Conservation (phyloP, 2,797 vertebrate species). For the Hirundo rustica region DNA sequence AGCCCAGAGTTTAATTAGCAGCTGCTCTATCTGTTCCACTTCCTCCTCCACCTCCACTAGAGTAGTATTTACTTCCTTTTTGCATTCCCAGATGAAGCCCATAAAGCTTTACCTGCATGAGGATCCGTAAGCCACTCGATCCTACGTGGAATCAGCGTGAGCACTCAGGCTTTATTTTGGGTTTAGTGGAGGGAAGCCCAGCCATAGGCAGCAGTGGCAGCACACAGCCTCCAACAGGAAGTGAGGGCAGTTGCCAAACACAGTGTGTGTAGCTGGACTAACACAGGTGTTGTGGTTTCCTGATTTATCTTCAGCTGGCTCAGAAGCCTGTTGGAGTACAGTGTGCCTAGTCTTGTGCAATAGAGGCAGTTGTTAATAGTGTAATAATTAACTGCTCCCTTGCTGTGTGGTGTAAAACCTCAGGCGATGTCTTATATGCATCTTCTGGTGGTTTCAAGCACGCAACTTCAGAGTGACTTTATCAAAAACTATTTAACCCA, state of each 20-base stretch:
- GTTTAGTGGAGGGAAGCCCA: not conserved
- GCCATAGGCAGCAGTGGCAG: not conserved
- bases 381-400: not conserved
- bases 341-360: not conserved
- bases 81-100: not conserved
- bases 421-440: not conserved
- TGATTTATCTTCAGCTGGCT: not conserved
- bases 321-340: not conserved
- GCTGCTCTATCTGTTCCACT: rapidly evolving
- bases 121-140: rapidly evolving
- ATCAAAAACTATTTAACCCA: not conserved
- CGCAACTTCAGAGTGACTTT: not conserved
- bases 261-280: not conserved
- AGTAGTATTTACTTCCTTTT: not conserved
- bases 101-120: not conserved
- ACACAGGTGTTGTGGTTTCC: not conserved
- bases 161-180: not conserved
- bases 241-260: not conserved
- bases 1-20: not conserved
- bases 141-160: rapidly evolving
- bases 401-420: not conserved
- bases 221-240: rapidly evolving
- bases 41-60: rapidly evolving
- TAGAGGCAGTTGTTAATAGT: not conserved
- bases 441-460: not conserved